These are phyloP conservation scores for Lithophane leautieri DNA, from an alignment of 2,888 invertebrate species.

Conservation along the genomic window DNA sequence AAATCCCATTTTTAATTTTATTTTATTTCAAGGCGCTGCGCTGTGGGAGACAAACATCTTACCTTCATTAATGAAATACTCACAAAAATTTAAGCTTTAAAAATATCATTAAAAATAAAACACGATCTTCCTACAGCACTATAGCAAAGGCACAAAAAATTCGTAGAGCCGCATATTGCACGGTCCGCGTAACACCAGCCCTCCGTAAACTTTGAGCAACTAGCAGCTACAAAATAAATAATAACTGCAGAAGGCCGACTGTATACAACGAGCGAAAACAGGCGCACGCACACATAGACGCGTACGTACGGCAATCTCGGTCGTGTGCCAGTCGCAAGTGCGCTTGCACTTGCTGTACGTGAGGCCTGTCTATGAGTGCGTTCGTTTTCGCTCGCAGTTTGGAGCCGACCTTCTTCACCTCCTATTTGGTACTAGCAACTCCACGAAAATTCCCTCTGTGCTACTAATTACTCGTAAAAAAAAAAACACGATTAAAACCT, in stretches of 20 bases:
- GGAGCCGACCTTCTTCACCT: background rate
- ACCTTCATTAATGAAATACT: background rate
- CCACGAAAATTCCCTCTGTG: slow-evolving; percentile 56
- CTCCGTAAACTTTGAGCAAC: slow-evolving; percentile 47
- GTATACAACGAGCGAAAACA: background rate
- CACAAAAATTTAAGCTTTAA: background rate
- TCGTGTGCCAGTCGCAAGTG: no score
- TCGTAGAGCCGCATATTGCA: slow-evolving; percentile 36
- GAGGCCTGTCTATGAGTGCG: background rate
- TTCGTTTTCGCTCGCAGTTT: background rate
- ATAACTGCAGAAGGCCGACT: background rate
- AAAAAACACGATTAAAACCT: slow-evolving; percentile 66
- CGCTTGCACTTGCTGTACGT: background rate
- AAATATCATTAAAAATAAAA: slow-evolving; percentile 1
- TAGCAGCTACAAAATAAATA: slow-evolving; percentile 17
- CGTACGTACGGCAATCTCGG: background rate
- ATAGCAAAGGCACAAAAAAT: slow-evolving; percentile 27
- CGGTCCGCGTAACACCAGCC: slow-evolving; percentile 19
- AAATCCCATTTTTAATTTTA: background rate
- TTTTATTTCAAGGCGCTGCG: background rate
- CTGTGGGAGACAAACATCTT: no score
- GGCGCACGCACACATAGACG: background rate
- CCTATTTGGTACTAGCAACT: slow-evolving; percentile 2
- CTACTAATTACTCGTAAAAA: slow-evolving; percentile 71
- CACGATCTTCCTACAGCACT: background rate